phyloP scores from a whole-genome alignment of 2,888 invertebrate genomes.

The Drosophila peninsularis region DNA sequence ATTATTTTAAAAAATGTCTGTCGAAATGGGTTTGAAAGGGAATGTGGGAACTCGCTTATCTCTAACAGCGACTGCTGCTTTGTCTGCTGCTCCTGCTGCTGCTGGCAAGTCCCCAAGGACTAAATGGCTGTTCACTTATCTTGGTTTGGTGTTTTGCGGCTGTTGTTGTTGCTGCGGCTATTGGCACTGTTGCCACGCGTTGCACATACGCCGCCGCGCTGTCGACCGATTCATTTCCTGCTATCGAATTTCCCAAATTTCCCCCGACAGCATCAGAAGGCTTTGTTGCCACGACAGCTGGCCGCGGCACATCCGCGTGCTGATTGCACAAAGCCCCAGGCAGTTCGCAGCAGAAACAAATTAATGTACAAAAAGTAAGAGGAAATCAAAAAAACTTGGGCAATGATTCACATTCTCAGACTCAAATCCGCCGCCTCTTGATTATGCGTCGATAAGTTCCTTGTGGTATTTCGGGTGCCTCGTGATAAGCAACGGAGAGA shows the following conservation, averaged over 20 bases:
- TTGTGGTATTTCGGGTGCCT: conserved; percentile 49
- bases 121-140: conserved; percentile 32
- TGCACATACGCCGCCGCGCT: conserved; percentile 66
- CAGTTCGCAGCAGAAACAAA: conserved; percentile 67
- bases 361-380: conserved; percentile 56
- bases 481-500: conserved; percentile 37
- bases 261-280: conserved; percentile 52
- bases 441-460: conserved; percentile 71
- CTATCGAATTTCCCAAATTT: conserved; percentile 63
- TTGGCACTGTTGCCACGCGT: conserved; percentile 34
- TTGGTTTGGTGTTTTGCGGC: conserved; percentile 14
- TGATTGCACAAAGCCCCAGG: conserved; percentile 75
- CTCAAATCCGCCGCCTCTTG: conserved; percentile 40
- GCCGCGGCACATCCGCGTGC: conserved; percentile 50
- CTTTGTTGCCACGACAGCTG: conserved; percentile 29
- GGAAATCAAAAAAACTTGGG: conserved; percentile 16
- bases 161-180: conserved; percentile 9
- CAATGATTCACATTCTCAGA: conserved; percentile 49
- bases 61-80: not conserved
- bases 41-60: conserved; percentile 25
- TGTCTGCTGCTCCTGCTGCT: not conserved
- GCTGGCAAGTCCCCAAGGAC: not conserved
- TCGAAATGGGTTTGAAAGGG: conserved; percentile 27
- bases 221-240: conserved; percentile 67
- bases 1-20: too few species aligned